Base-by-base conservation (phyloP, 2,797 vertebrate genomes). In the Tenualosa thibaudeaui region DNA sequence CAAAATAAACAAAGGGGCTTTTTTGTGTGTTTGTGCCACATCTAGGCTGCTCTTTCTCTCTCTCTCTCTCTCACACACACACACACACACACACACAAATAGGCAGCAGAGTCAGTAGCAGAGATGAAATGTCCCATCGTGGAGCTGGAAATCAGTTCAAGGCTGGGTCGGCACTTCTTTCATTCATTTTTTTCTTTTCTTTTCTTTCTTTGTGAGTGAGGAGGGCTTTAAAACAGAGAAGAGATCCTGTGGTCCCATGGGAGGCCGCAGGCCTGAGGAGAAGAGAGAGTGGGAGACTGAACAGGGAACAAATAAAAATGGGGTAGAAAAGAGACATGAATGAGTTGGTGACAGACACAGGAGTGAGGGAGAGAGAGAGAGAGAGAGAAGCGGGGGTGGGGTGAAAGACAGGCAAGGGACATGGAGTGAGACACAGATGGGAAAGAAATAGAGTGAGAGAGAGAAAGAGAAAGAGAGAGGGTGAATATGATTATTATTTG, bases 141-240 rank as follows among this genome's bases (percentile, higher is more conserved):
- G 71, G 71, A 43, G 71, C 15, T 71, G 65, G 31, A 71, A 78
- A 78, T 78, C 40, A 78, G 71, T 78, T 78, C 71, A 78, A 78
- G 71, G 40, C 40, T 15, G 19, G 19, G 17, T 43, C 19, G 22
- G 58, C n/a, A 1, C 0, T 71, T 68, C 60, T 22, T 65, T 65
- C 60, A n/a, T n/a, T 65, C 24, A 8, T 65, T 65, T 24, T 65
- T 71, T 31, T 71, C 12, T 26, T 17, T 71, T 71, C 7, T 31
- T 37, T 71, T 31, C 6, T 71, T 40, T 71, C 31, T 71, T 71
- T 71, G 26, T 71, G 37, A 78, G 26, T 37, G 37, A 78, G 17
- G 15, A 43, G 40, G 6, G 71, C 71, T 78, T 78, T 78, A 78
- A 78, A 78, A 78, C 40, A 17, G 71, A 78, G 71, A 78, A 22